Percentiles rank a stretch among this genome's conserved stretches.
These are phyloP conservation scores for Melanostigma gelatinosum DNA, from an alignment of 2,113 vertebrate species.

Conservation along the genomic window DNA sequence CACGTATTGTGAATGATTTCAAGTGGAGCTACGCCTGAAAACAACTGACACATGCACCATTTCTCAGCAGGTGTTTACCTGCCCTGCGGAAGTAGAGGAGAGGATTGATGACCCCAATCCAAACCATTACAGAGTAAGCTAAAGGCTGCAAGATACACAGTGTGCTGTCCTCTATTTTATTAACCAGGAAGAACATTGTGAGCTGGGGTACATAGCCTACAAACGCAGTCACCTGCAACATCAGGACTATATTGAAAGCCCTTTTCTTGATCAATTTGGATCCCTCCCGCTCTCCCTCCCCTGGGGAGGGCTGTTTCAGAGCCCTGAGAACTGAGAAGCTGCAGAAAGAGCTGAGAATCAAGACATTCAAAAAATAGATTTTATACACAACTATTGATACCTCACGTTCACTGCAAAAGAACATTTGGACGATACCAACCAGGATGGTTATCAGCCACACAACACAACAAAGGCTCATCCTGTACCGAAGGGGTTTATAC, in stretches of 20 bases:
- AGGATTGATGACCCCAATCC: neutral
- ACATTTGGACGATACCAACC: neutral
- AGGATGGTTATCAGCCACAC: neutral
- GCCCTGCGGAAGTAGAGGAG: neutral
- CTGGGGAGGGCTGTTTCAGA: conserved; percentile 2
- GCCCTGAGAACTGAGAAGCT: neutral
- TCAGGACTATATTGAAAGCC: conserved; percentile 9
- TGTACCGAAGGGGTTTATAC: conserved; percentile 1
- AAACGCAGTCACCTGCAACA: neutral
- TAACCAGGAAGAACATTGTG: neutral
- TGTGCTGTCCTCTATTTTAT: accelerated
- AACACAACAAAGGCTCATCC: neutral
- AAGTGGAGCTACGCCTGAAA: neutral
- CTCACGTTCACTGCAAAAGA: accelerated
- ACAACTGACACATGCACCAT: neutral
- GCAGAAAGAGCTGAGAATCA: neutral
- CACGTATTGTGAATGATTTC: neutral
- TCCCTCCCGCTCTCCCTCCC: neutral
- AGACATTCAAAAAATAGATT: neutral
- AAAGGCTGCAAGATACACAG: neutral
- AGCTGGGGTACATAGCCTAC: neutral
- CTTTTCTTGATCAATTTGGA: conserved; percentile 8
- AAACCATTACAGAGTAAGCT: neutral
- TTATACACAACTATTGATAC: neutral
- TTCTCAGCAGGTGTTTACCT: neutral